Conservation (phyloP, 2,797 vertebrate species). For the Pristis pectinata region DNA sequence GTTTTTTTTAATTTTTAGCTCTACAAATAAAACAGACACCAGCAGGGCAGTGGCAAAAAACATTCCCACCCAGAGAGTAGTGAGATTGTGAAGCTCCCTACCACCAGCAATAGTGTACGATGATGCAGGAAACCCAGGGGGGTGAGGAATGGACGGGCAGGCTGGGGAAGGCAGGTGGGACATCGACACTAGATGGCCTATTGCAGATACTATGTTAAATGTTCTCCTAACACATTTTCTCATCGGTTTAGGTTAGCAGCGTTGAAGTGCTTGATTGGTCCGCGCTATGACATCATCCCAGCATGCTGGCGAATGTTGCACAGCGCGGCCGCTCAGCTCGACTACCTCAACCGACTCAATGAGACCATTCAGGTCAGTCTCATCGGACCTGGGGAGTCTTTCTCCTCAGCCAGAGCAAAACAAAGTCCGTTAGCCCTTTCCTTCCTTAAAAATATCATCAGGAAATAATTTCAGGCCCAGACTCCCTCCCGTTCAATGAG, state of each 20-base stretch:
- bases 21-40: too few relatives aligned
- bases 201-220: background rate
- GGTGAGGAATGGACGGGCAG: background rate
- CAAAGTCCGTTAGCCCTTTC: background rate
- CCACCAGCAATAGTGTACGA: too few relatives aligned
- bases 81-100: too few relatives aligned
- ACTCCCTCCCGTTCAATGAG: background rate
- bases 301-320: constrained; percentile 39
- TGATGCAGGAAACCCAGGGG: background rate
- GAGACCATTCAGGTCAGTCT: constrained; percentile 36
- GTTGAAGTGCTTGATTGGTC: background rate
- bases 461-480: background rate
- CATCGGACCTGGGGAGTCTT: background rate
- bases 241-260: constrained; percentile 20
- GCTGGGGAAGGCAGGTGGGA: background rate
- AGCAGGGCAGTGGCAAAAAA: too few relatives aligned
- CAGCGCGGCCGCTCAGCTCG: constrained; percentile 15
- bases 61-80: too few relatives aligned
- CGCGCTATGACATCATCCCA: background rate
- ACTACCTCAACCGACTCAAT: constrained; percentile 3
- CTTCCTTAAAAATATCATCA: background rate
- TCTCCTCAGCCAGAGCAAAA: background rate
- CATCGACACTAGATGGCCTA: background rate
- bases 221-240: background rate
- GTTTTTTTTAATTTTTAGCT: too few relatives aligned